Conservation (phyloP, 1,140 invertebrate genomes). For the Pseudomyrmex gracilis region DNA sequence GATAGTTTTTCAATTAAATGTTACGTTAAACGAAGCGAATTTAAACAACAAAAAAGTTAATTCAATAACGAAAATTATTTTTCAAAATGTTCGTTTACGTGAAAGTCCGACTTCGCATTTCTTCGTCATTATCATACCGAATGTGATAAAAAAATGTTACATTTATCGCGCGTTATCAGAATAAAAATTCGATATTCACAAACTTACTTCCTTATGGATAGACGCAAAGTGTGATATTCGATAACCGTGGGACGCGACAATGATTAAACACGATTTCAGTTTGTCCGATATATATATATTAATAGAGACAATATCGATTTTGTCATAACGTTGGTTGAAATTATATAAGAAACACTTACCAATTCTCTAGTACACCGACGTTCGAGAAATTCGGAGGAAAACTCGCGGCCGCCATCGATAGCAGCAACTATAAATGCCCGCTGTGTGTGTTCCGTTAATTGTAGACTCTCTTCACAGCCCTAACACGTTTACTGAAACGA, state of each 20-base stretch:
- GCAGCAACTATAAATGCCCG: slow-evolving; percentile 76
- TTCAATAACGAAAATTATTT: not conserved
- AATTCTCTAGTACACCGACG: slow-evolving; percentile 84
- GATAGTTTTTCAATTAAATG: not conserved
- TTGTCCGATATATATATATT: slow-evolving; percentile 4
- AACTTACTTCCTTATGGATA: no score
- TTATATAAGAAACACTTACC: slow-evolving; percentile 77
- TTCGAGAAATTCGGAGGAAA: slow-evolving; percentile 84
- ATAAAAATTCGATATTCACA: no score
- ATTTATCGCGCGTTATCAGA: no score
- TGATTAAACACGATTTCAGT: not conserved
- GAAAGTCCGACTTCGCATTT: no score
- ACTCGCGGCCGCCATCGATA: slow-evolving; percentile 84
- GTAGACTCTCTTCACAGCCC: slow-evolving; percentile 69
- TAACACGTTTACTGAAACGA: slow-evolving; percentile 75
- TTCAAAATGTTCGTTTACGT: no score
- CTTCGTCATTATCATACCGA: no score
- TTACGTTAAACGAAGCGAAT: not conserved
- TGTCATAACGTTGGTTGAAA: not conserved
- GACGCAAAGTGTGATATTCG: no score
- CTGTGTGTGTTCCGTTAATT: slow-evolving; percentile 76
- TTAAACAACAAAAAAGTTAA: not conserved
- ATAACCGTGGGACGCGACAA: no score
- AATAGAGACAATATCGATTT: not conserved
- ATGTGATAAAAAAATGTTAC: no score